A percentile compares a stretch with the other conserved stretches of the same genome.
phyloP scores from a whole-genome alignment of 2,113 vertebrate species.

The Planiliza haematocheilus region DNA sequence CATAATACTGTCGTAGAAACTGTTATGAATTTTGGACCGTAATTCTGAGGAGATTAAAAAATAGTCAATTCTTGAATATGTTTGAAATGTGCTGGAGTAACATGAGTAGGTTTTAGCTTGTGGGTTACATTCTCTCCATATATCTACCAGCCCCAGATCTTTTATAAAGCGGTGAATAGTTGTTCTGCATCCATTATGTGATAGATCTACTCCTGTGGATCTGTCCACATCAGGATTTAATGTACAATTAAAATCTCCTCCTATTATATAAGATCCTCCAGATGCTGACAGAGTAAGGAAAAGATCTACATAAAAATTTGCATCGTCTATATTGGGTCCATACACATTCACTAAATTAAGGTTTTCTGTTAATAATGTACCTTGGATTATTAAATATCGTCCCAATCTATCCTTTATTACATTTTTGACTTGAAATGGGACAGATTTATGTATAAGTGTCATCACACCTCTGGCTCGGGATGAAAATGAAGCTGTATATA shows the following conservation, averaged over 20 bases:
- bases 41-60: slow-evolving; percentile 1
- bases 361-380: background rate
- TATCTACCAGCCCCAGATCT: background rate
- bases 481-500: background rate
- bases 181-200: too few relatives aligned
- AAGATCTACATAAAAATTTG: background rate
- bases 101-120: background rate
- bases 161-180: background rate
- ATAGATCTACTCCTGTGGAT: too few relatives aligned
- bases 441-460: too few relatives aligned
- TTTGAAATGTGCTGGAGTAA: background rate
- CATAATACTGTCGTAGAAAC: slow-evolving; percentile 2
- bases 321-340: background rate
- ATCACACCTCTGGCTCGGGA: background rate
- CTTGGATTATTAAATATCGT: slow-evolving; percentile 3
- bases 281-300: background rate
- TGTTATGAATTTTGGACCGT: background rate
- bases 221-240: too few relatives aligned
- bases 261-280: too few relatives aligned
- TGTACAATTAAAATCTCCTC: too few relatives aligned
- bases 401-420: slow-evolving; percentile 1
- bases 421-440: background rate
- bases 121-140: background rate
- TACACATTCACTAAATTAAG: background rate
- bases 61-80: slow-evolving; percentile 13